Percentiles rank a stretch among this genome's conserved stretches.
Evolutionary conservation across 2,797 vertebrate genomes (phyloP).

Genomic region (Danio tinwini): DNA sequence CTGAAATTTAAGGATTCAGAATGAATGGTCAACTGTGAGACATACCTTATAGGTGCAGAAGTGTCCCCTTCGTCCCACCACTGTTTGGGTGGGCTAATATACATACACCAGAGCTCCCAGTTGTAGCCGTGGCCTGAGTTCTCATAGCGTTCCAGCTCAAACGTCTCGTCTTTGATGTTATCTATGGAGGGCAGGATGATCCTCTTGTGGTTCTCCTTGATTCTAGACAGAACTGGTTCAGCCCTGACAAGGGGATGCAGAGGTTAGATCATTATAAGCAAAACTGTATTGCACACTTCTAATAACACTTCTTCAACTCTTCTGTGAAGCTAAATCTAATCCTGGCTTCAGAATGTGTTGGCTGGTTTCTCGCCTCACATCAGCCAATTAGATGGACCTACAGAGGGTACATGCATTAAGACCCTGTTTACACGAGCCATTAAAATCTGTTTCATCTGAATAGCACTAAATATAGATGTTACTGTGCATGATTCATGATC

Average conservation of each 20-base stretch:
- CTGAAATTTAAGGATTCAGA: not conserved
- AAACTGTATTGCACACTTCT: constrained; percentile 1
- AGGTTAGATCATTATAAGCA: constrained; percentile 40
- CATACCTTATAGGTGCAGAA: constrained; percentile 91
- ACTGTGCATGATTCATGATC: not conserved
- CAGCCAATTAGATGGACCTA: constrained; percentile 23
- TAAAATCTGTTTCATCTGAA: not conserved
- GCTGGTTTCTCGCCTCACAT: constrained; percentile 22
- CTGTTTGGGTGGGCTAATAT: constrained; percentile 94
- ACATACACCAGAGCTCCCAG: constrained; percentile 99
- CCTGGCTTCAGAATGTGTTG: constrained; percentile 7
- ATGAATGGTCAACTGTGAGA: not conserved
- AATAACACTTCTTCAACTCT: constrained; percentile 27
- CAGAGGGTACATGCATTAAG: not conserved
- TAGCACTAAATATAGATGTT: not conserved
- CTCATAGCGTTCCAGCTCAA: constrained; percentile 94
- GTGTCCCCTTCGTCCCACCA: constrained; percentile 96
- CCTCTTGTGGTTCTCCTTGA: constrained; percentile 91
- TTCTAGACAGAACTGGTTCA: constrained; percentile 91
- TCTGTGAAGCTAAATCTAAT: constrained; percentile 18
- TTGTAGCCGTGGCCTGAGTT: constrained; percentile 95
- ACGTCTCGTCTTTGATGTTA: constrained; percentile 96
- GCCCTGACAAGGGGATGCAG: constrained; percentile 78
- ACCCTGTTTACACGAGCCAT: constrained; percentile 1
- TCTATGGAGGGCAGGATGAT: constrained; percentile 96